Conservation (phyloP, 2,797 vertebrate species). For the Naso thynnoides region DNA sequence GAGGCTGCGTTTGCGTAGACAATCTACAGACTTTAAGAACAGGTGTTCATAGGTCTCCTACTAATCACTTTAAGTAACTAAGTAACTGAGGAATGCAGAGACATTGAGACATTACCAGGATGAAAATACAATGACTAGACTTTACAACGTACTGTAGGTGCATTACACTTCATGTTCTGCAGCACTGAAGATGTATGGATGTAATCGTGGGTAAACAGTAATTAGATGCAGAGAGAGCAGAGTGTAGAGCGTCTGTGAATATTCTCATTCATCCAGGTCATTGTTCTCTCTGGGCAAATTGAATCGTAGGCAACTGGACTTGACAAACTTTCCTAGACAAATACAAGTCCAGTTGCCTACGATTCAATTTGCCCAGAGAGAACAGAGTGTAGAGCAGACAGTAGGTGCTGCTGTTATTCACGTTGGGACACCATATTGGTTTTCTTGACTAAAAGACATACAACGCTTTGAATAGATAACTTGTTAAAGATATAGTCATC, state of each 20-base stretch:
- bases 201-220: background rate
- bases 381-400: background rate
- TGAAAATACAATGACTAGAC: background rate
- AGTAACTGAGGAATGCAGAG: too few species aligned
- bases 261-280: too few species aligned
- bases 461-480: background rate
- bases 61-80: constrained; percentile 3
- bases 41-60: constrained; percentile 25
- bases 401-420: background rate
- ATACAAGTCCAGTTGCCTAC: too few species aligned
- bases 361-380: too few species aligned
- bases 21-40: constrained; percentile 36
- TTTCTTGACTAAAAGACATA: background rate
- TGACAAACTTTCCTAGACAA: too few species aligned
- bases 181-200: background rate
- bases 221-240: background rate
- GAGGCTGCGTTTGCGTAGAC: constrained; percentile 43
- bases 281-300: too few species aligned
- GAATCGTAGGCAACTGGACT: too few species aligned
- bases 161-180: background rate
- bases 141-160: background rate
- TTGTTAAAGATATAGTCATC: too few species aligned
- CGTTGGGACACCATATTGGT: too few species aligned
- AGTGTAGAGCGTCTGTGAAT: background rate
- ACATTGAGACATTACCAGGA: constrained; percentile 5